Base-by-base conservation (phyloP, 2,113 vertebrate species). In the Apaloderma vittatum region DNA sequence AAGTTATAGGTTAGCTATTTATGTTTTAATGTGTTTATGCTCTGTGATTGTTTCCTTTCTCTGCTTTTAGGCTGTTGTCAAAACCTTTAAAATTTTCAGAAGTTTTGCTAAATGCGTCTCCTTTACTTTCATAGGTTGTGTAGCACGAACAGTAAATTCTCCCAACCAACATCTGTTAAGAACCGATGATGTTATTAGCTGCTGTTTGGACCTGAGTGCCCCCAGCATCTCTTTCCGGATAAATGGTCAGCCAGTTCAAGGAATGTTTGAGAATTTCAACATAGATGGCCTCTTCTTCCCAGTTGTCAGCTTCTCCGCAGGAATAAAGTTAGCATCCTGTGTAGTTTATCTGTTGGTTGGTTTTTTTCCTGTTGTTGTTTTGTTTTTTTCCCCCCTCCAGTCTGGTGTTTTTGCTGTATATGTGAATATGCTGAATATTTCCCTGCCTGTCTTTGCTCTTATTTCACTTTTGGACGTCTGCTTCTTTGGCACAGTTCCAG, bases 261-360 rank as follows among this genome's bases (percentile, higher is more conserved):
- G 99, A 79, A 99, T 99, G 99, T 99, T 99, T 84, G 99, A 99
- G 97, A 99, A 99, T 98, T 99, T 99, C 98, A 99, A 99, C 97
- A 98, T 98, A 6, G 99, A 99, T 36, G 99, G 99, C 19, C 99
- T 99, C 92, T 99, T 99, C 98, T 99, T 99, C 91, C 99, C 99
- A 3, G 99, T 99, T 85, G 99, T 98, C 84, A 99, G 99, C 97
- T 99, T 99, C 96, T 99, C 99, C 68, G 99, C 99, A 24, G 99
- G 99, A 96, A 98, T 99, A 97, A 99, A 99, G 99, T 99, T 92
- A 99, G 99, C 97, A 92, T 87, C 45, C n/a, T 2, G 1, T 94
- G 2, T 62, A 61, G 18, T 54, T 45, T 11, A 18, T 34, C 12
- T 24, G 10, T 14, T 19, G 22, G 8, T 20, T 24, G 11, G 8